Conservation (phyloP, 1,140 invertebrate genomes). For the Pseudachorutes palmiensis region DNA sequence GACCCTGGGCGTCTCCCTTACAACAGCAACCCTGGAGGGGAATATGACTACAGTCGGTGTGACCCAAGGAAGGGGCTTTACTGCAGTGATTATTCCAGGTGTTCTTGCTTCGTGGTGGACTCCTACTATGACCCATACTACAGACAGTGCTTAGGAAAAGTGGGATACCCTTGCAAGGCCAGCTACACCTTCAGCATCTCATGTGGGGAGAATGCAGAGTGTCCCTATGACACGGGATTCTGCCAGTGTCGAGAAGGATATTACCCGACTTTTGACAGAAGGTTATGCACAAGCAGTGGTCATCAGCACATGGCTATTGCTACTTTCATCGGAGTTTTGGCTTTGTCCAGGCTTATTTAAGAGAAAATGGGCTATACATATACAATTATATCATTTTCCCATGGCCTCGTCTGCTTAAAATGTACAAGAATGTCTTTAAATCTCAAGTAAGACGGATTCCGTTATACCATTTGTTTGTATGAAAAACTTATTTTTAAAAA, state of each 20-base stretch:
- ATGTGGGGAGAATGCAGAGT: constrained; percentile 10
- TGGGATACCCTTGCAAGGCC: constrained; percentile 13
- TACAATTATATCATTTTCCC: too few species aligned
- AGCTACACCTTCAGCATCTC: constrained; percentile 1
- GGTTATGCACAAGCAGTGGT: neutral
- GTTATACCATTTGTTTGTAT: too few species aligned
- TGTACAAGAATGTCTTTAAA: too few species aligned
- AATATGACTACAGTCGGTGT: neutral
- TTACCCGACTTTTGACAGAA: neutral
- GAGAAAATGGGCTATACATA: too few species aligned
- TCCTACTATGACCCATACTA: constrained; percentile 5
- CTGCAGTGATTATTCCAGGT: neutral
- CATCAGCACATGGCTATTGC: neutral
- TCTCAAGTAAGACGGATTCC: too few species aligned
- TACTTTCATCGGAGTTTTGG: too few species aligned
- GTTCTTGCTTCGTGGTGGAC: constrained; percentile 2
- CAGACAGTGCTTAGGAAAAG: neutral
- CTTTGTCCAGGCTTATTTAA: too few species aligned
- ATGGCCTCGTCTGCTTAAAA: too few species aligned
- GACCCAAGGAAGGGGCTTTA: neutral
- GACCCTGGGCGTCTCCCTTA: neutral
- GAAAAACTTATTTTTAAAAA: too few species aligned
- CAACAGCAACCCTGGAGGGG: neutral
- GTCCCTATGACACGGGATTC: neutral
- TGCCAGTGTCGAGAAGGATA: constrained; percentile 7